phyloP scores from a whole-genome alignment of 1,140 invertebrate species.

The Drosophila tropicalis region DNA sequence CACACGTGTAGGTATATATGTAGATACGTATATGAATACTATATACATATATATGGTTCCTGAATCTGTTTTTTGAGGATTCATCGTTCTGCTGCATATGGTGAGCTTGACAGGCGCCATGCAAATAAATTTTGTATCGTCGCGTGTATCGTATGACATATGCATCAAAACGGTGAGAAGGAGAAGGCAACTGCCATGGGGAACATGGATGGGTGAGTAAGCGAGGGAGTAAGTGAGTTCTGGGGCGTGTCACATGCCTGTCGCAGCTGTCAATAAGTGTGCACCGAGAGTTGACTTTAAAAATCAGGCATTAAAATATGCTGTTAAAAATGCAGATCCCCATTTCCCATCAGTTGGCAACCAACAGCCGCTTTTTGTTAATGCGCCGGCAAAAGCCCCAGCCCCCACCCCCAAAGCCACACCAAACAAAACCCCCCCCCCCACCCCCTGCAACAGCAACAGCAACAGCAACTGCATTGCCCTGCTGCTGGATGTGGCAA shows the following conservation, averaged over 20 bases:
- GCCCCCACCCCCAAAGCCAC: constrained; percentile 38
- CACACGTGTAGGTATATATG: not conserved
- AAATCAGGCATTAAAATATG: constrained; percentile 81
- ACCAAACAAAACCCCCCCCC: constrained; percentile 14
- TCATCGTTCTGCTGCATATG: constrained; percentile 19
- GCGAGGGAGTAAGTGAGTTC: not conserved
- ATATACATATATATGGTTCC: not conserved
- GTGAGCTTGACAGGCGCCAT: constrained; percentile 43
- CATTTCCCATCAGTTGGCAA: constrained; percentile 7
- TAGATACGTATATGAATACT: not conserved
- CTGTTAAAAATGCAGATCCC: constrained; percentile 76
- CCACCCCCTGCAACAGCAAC: not conserved
- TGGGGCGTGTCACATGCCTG: constrained; percentile 48
- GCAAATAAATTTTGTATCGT: constrained; percentile 75
- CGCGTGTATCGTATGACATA: constrained; percentile 77
- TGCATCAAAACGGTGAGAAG: constrained; percentile 58
- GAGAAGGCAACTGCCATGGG: not conserved
- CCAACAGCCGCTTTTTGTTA: constrained; percentile 48
- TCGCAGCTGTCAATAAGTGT: constrained; percentile 79
- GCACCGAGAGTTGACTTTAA: constrained; percentile 70
- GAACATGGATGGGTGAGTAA: not conserved
- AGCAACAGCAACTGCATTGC: constrained; percentile 14
- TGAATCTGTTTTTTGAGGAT: not conserved
- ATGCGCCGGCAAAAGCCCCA: constrained; percentile 74
- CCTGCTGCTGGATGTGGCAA: constrained; percentile 55